Evolutionary conservation across 2,113 vertebrate species (phyloP), one percentile per base, ranked within the genome.

Genomic region (Coregonus clupeaformis): DNA sequence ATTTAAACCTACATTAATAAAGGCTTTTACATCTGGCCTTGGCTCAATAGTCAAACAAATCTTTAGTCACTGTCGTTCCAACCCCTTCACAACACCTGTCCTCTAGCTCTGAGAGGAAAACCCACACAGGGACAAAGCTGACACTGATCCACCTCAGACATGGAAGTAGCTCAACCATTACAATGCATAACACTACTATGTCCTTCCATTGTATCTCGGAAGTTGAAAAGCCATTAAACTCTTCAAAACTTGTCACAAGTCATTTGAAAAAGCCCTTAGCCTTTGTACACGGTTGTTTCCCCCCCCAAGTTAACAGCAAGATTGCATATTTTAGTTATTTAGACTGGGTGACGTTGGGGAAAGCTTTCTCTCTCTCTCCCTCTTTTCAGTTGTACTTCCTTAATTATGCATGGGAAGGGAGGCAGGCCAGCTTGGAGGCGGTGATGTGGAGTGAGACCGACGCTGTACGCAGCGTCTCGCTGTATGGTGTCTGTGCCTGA

Each of bases 1-100:
- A 84, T 88, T 84, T 81, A 88, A 87, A 82, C 83, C 91, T 86
- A 89, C 89, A 90, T 90, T 90, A 92, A 91, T 90, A 88, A 89
- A 83, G 79, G 77, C 82, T 9, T 36, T 36, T 36, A 36, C 36
- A 36, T 36, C 36, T 36, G 62, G 68, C 82, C 68, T 66, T 84
- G 80, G 77, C 84, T 79, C 75, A 47, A 82, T 74, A 47, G 72
- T 75, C 89, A 89, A 87, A 89, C 87, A 88, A 77, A 79, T 85
- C 77, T 84, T 90, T 84, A 77, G 79, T 89, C 80, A 82, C 73
- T 75, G 80, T 82, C 73, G 20, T 73, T 16, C 82, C 59, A 79
- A 82, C 73, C 76, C 82, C 64, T 27, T 45, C 25, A 13, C 5
- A 55, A 68, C 36, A 32, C 52, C 30, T 68, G 69, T 81, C 78